Percentiles rank a stretch among this genome's conserved stretches.
Conservation (phyloP, 2,113 vertebrate genomes). For the Chaetura pelagica region DNA sequence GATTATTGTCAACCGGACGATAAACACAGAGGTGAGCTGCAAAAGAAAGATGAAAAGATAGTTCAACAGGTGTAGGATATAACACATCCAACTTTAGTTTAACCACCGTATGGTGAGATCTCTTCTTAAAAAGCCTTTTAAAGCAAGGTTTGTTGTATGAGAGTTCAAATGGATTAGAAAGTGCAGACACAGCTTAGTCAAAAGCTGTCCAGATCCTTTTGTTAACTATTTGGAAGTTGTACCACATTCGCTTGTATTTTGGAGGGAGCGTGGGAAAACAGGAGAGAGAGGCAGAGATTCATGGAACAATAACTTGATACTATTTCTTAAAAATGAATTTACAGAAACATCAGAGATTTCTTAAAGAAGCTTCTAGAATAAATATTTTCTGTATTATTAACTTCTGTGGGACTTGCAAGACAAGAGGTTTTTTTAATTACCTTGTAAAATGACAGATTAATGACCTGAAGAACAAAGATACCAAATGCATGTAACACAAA, state of each 20-base stretch:
- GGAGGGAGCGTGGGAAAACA: background rate
- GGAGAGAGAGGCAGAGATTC: background rate
- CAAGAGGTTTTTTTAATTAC: background rate
- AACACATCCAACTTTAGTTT: background rate
- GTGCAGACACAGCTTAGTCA: background rate
- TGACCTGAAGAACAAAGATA: background rate
- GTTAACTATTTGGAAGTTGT: background rate
- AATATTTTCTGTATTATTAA: background rate
- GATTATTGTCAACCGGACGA: background rate
- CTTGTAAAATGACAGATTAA: background rate
- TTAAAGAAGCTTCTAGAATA: background rate
- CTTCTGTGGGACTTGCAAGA: background rate
- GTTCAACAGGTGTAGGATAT: background rate
- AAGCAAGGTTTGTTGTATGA: background rate
- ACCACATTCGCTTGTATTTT: background rate
- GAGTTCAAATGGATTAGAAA: background rate
- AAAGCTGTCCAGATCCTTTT: background rate
- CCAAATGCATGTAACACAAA: background rate
- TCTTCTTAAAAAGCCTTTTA: background rate
- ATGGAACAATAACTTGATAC: background rate
- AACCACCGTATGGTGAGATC: background rate
- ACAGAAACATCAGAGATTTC: fast-evolving
- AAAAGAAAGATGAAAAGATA: background rate
- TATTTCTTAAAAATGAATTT: background rate
- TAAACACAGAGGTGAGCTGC: background rate